These are phyloP conservation scores for Amphiprion percula DNA, from an alignment of 2,113 vertebrate genomes.

Conservation along the genomic window DNA sequence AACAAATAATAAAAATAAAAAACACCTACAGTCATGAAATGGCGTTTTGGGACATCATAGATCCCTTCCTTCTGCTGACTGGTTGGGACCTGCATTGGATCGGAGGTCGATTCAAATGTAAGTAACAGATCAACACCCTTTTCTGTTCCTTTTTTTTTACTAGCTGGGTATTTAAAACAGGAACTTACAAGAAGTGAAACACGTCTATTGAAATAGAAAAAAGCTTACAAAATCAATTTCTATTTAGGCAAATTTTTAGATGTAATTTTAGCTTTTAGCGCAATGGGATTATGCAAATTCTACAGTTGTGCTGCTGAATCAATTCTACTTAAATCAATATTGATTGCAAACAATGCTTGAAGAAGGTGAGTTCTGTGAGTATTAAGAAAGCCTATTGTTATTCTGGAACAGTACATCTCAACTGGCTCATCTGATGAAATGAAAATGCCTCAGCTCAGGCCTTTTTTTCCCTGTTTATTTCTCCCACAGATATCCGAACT, in stretches of 20 bases:
- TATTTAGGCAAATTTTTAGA: slow-evolving; percentile 36
- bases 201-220: slow-evolving; percentile 37
- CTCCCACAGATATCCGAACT: slow-evolving; percentile 46
- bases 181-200: slow-evolving; percentile 49
- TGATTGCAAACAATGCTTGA: slow-evolving; percentile 64
- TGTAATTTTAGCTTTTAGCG: slow-evolving; percentile 45
- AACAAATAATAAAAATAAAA: slow-evolving; percentile 74
- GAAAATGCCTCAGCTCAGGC: slow-evolving; percentile 22
- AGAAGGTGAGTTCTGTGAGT: slow-evolving; percentile 31
- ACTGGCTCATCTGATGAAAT: slow-evolving; percentile 44
- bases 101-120: slow-evolving; percentile 74
- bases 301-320: slow-evolving; percentile 62
- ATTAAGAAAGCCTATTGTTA: slow-evolving; percentile 55
- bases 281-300: slow-evolving; percentile 58
- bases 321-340: slow-evolving; percentile 77
- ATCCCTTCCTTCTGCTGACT: slow-evolving; percentile 99
- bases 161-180: slow-evolving; percentile 41
- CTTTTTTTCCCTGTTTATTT: slow-evolving; percentile 35
- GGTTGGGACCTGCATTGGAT: slow-evolving; percentile 92
- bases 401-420: slow-evolving; percentile 53
- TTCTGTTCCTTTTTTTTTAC: not conserved
- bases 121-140: slow-evolving; percentile 70
- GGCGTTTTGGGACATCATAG: slow-evolving; percentile 99
- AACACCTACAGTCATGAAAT: slow-evolving; percentile 98
- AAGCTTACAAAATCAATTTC: slow-evolving; percentile 37